Evolutionary conservation across 2,797 vertebrate genomes (phyloP).

Genomic region (Falco rusticolus): DNA sequence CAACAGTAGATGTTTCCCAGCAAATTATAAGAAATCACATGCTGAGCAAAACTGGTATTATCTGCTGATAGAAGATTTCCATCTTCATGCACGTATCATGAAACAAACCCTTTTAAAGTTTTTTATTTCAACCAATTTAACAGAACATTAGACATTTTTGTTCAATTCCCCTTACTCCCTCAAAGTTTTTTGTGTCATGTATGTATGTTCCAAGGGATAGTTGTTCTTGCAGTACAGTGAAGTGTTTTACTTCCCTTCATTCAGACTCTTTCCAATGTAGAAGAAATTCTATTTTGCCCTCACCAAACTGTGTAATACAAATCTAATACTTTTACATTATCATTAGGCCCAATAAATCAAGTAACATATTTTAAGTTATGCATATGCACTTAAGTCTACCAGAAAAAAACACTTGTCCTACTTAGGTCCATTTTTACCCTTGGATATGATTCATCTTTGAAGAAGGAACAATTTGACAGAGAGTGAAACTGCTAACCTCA

Average conservation of each 20-base stretch:
- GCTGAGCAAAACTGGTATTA: background rate
- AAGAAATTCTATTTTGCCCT: background rate
- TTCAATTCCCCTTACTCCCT: background rate
- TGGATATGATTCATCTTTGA: background rate
- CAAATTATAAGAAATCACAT: background rate
- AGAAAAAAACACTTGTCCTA: background rate
- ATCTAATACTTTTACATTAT: background rate
- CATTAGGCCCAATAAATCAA: background rate
- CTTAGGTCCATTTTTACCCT: background rate
- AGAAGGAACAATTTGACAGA: background rate
- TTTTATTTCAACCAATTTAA: background rate
- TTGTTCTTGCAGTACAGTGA: background rate
- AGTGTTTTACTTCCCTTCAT: background rate
- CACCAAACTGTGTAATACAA: background rate
- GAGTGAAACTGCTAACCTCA: background rate
- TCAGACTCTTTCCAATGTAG: background rate
- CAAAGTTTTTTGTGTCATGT: background rate
- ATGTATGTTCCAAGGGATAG: background rate
- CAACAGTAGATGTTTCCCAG: background rate
- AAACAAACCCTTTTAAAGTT: background rate
- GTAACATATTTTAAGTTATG: background rate
- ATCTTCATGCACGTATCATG: background rate
- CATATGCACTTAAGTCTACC: background rate
- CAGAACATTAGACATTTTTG: background rate
- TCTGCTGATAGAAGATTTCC: background rate